Percentiles rank a stretch among this genome's conserved stretches.
These are phyloP conservation scores for Adelognathus sp. DNA, from an alignment of 2,888 invertebrate genomes.

Conservation along the genomic window DNA sequence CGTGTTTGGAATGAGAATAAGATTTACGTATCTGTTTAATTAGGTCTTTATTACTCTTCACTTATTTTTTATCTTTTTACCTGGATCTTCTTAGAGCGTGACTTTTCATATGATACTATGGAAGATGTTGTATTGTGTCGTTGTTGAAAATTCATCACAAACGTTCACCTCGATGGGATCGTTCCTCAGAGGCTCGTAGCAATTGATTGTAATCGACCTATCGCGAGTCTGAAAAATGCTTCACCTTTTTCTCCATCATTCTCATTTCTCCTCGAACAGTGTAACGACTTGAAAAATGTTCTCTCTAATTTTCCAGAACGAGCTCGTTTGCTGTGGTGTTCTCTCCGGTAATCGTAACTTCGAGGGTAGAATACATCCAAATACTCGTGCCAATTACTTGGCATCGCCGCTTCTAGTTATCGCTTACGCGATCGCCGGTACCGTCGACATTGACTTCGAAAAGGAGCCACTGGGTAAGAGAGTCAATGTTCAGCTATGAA, in stretches of 20 bases:
- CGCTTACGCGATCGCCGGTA: conserved; percentile 98
- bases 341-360: conserved; percentile 99
- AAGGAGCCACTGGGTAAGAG: conserved; percentile 90
- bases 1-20: too few relatives aligned
- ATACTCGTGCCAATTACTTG: conserved; percentile 97
- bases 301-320: conserved; percentile 84
- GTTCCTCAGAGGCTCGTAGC: too few relatives aligned
- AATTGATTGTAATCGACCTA: too few relatives aligned
- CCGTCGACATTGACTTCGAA: conserved; percentile 97
- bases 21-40: too few relatives aligned
- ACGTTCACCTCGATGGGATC: too few relatives aligned
- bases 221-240: too few relatives aligned
- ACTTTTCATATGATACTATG: too few relatives aligned
- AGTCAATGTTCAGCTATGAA: background rate
- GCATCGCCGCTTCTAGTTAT: conserved; percentile 98
- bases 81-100: too few relatives aligned
- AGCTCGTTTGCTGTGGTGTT: conserved; percentile 97
- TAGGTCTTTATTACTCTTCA: too few relatives aligned
- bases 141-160: too few relatives aligned
- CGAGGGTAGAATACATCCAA: conserved; percentile 98
- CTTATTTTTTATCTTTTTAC: too few relatives aligned
- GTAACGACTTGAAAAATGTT: background rate
- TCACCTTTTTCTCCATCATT: background rate
- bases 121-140: too few relatives aligned
- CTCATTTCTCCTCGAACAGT: background rate